Evolutionary conservation across 1,140 invertebrate genomes (phyloP).

Genomic region (Drosophila bipectinata): DNA sequence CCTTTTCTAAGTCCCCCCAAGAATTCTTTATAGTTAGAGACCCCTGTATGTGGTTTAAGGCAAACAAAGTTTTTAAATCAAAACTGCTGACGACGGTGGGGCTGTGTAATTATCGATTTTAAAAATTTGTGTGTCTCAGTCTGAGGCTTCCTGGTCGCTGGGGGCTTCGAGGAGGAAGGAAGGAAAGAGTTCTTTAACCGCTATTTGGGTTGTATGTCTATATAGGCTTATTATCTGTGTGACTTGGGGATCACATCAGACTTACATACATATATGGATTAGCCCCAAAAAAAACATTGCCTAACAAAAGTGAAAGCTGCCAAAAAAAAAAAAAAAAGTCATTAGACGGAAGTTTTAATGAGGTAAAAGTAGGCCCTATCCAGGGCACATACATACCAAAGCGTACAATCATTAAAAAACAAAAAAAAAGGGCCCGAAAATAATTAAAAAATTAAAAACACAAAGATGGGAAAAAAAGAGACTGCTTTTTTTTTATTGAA

Average conservation of each 20-base stretch:
- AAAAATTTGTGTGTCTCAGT: slow-evolving; percentile 55
- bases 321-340: slow-evolving; percentile 35
- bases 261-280: slow-evolving; percentile 29
- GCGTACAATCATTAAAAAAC: slow-evolving; percentile 20
- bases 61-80: slow-evolving; percentile 47
- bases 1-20: too few relatives aligned
- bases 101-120: slow-evolving; percentile 74
- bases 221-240: too few relatives aligned
- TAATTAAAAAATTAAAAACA: not conserved
- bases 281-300: slow-evolving; percentile 21
- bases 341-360: slow-evolving; percentile 59
- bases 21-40: too few relatives aligned
- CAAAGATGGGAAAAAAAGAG: not conserved
- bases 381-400: slow-evolving; percentile 37
- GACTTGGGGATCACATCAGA: too few relatives aligned
- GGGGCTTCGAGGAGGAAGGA: not conserved
- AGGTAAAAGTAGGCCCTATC: slow-evolving; percentile 56
- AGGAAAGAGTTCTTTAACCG: slow-evolving; percentile 62
- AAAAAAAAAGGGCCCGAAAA: slow-evolving; percentile 11
- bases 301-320: slow-evolving; percentile 66
- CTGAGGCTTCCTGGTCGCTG: slow-evolving; percentile 30
- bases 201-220: slow-evolving; percentile 54
- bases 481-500: not conserved
- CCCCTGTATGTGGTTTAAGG: not conserved
- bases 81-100: slow-evolving; percentile 26